phyloP scores from a whole-genome alignment of 1,140 invertebrate species.

The Chionoecetes opilio region DNA sequence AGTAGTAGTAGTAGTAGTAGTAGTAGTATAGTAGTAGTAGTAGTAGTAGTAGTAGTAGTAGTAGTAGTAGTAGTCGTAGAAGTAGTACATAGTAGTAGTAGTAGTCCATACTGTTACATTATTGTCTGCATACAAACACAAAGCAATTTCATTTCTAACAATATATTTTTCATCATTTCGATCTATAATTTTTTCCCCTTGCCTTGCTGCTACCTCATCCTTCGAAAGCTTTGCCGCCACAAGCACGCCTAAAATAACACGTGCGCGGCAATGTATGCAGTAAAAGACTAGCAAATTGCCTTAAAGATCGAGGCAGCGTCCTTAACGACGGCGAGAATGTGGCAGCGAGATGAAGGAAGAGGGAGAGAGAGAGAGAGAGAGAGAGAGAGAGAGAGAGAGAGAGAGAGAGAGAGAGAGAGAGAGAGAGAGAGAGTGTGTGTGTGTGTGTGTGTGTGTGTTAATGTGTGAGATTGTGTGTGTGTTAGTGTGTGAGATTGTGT shows the following conservation, averaged over 20 bases:
- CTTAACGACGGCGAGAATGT: not conserved
- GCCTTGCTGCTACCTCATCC: not conserved
- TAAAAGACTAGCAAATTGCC: constrained; percentile 28
- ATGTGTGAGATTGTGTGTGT: not conserved
- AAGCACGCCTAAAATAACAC: not conserved
- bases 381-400: not conserved
- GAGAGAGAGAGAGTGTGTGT: constrained; percentile 43
- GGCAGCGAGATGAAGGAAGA: not conserved
- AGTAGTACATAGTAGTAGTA: not conserved
- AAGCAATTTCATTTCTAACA: not conserved
- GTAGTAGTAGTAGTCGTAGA: not conserved
- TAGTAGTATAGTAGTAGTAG: not conserved
- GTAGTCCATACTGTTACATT: not conserved
- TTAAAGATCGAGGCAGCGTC: not conserved
- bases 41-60: not conserved
- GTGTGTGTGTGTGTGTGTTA: not conserved
- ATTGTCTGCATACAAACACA: too few species aligned
- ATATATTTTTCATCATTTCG: not conserved
- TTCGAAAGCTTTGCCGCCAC: not conserved
- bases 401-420: constrained; percentile 42
- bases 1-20: not conserved
- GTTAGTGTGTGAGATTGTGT: not conserved
- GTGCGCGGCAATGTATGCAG: not conserved
- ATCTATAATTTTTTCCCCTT: not conserved
- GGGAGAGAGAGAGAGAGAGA: constrained; percentile 44